These are phyloP conservation scores for Archivesica marissinica DNA, from an alignment of 1,140 invertebrate genomes.

Conservation along the genomic window DNA sequence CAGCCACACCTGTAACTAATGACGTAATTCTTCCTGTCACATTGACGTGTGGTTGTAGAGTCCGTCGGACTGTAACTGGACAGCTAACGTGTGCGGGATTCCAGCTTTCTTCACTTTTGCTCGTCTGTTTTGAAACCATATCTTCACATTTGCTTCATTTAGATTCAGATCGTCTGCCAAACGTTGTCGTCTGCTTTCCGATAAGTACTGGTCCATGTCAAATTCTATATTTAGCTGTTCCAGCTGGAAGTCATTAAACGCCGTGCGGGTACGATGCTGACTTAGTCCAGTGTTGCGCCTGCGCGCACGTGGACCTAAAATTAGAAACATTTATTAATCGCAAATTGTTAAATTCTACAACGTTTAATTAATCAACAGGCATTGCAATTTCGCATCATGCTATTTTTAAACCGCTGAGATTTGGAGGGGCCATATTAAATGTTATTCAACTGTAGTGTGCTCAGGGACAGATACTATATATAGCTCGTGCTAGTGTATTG, in stretches of 20 bases:
- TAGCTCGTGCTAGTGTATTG: too few species aligned
- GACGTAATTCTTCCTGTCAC: not conserved
- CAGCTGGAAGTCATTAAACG: slow-evolving; percentile 51
- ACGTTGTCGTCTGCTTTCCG: slow-evolving; percentile 37
- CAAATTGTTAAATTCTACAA: not conserved
- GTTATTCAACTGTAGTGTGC: too few species aligned
- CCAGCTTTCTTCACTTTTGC: slow-evolving; percentile 41
- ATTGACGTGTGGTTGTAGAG: slow-evolving; percentile 51
- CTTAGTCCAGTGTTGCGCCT: not conserved
- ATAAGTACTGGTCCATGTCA: slow-evolving; percentile 50
- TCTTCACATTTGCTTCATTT: slow-evolving; percentile 43
- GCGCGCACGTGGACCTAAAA: slow-evolving; percentile 44
- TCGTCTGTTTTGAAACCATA: slow-evolving; percentile 58
- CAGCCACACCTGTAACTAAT: too few species aligned
- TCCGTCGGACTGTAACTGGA: slow-evolving; percentile 23
- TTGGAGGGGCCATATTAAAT: too few species aligned
- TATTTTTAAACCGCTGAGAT: too few species aligned
- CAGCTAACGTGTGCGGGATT: not conserved
- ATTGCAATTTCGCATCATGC: too few species aligned
- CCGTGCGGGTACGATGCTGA: slow-evolving; percentile 25
- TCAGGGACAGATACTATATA: too few species aligned
- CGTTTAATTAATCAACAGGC: not conserved
- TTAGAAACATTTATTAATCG: slow-evolving; percentile 18
- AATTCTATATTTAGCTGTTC: slow-evolving; percentile 53
- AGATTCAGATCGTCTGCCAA: slow-evolving; percentile 47